These are phyloP conservation scores for Dorcus parallelipipedus DNA, from an alignment of 2,888 invertebrate species.

Conservation along the genomic window DNA sequence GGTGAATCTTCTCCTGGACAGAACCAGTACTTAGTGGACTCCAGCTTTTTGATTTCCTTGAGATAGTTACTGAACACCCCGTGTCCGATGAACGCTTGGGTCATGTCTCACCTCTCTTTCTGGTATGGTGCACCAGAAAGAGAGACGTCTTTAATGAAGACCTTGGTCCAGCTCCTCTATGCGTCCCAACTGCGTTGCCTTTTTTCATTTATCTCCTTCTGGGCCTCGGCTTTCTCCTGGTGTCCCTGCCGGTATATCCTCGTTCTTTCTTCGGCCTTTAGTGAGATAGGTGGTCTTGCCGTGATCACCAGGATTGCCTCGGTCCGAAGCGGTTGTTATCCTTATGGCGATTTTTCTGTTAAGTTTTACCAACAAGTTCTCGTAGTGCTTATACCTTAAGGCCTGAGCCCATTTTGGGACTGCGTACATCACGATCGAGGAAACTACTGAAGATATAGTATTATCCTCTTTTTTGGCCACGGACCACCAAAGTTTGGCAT, in stretches of 20 bases:
- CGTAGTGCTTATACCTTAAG: background rate
- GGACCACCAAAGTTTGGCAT: slow-evolving; percentile 5
- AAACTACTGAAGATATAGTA: background rate
- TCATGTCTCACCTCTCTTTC: background rate
- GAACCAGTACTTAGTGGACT: no score
- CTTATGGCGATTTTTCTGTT: slow-evolving; percentile 3
- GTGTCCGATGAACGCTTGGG: no score
- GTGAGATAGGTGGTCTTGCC: no score
- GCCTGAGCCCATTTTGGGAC: no score
- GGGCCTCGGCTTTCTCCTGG: no score
- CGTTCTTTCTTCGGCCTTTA: no score
- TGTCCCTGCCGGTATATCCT: no score
- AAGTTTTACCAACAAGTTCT: background rate
- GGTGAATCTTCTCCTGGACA: no score
- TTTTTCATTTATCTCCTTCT: background rate
- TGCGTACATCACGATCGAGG: slow-evolving; percentile 12
- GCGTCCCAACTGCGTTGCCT: background rate
- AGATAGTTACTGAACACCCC: no score
- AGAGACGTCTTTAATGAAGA: background rate
- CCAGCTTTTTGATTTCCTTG: no score
- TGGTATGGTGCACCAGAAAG: no score
- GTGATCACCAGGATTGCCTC: no score
- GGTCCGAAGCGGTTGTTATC: slow-evolving; percentile 1
- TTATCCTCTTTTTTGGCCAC: slow-evolving; percentile 1
- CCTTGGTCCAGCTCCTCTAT: background rate